Evolutionary conservation across 2,888 invertebrate species (phyloP), one percentile per base, ranked within the genome.

Genomic region (Falcaria lacertinaria): DNA sequence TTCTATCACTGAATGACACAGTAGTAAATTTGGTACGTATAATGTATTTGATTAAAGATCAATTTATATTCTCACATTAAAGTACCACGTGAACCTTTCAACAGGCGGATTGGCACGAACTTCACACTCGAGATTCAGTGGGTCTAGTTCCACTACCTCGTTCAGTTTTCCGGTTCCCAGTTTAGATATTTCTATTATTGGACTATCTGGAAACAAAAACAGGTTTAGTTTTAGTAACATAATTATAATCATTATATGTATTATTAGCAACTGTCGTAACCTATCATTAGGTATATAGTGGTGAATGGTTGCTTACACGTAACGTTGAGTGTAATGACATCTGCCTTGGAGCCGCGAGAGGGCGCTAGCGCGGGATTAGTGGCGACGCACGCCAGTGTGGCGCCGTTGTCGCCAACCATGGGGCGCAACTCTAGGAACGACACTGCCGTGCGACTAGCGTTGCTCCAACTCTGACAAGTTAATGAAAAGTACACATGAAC

Each of bases 301-400:
- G n/a, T n/a, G n/a, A n/a, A n/a, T n/a, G n/a, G n/a, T n/a, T n/a
- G n/a, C n/a, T n/a, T 57, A 90, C 89, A 89, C 53, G 89, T 89
- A 48, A 89, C 84, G 60, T 89, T 89, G 34, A 89, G 76, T 8
- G 78, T 80, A 47, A 89, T 78, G 50, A 87, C 78, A 54, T 89
- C 86, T 39, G 87, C 83, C 42, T 86, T 89, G 41, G 87, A 86
- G 42, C 84, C 86, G 36, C 82, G 67, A 35, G 71, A 81, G 17
- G 87, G 80, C 17, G 83, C 84, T 83, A 89, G 81, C 4, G 74
- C 79, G 4, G 80, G 70, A 64, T 89, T 90, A 34, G 86, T 87
- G 15, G 89, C 88, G 34, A 88, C 74, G 53, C 90, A 90, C 13
- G 89, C 85, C 15, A 90, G 70, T 1, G 89, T 87, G 5, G 80